These are phyloP conservation scores for Thamnophis sirtalis DNA, from an alignment of 2,113 vertebrate genomes.

Conservation along the genomic window DNA sequence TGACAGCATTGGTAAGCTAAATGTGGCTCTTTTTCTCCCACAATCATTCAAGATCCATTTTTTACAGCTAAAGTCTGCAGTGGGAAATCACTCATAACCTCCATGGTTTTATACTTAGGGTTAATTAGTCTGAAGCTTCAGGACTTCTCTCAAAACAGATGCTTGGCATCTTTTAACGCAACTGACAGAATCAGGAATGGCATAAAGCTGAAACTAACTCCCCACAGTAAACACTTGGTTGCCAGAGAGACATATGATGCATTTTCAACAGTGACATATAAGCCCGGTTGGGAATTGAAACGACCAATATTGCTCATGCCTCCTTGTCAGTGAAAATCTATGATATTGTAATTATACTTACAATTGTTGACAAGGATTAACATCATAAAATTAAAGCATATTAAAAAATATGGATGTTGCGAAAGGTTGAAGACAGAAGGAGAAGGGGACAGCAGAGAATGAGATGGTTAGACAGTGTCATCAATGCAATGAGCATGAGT, in stretches of 20 bases:
- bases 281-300: neutral
- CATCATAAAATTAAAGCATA: neutral
- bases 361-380: neutral
- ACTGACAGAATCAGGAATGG: neutral
- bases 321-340: neutral
- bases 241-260: neutral
- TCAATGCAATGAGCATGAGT: neutral
- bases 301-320: neutral
- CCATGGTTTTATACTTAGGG: neutral
- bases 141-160: neutral
- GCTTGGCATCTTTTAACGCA: neutral
- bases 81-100: neutral
- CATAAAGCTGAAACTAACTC: neutral
- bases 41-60: neutral
- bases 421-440: neutral
- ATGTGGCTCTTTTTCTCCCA: neutral
- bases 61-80: neutral
- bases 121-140: neutral
- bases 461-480: neutral
- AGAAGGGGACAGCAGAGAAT: neutral
- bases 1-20: slow-evolving; percentile 83
- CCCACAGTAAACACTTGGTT: neutral
- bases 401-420: neutral
- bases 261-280: neutral
- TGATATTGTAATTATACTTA: neutral